These are phyloP conservation scores for Azemiops feae DNA, from an alignment of 2,113 vertebrate genomes.

Conservation along the genomic window DNA sequence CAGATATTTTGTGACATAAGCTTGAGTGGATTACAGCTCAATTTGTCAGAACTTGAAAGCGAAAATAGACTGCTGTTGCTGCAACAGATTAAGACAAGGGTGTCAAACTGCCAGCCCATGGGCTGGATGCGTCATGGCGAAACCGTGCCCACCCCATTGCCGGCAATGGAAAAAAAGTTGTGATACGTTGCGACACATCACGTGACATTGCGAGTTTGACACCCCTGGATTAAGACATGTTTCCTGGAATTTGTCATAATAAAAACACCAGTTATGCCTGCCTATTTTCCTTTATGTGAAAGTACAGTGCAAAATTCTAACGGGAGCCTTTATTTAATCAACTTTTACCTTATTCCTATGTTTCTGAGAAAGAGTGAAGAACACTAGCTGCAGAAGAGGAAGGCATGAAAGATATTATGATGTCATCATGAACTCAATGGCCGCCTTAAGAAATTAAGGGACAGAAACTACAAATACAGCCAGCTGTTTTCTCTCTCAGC, in stretches of 20 bases:
- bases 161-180: too few species aligned
- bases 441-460: neutral
- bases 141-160: too few species aligned
- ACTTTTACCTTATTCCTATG: neutral
- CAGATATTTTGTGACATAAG: neutral
- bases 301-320: neutral
- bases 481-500: neutral
- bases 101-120: too few species aligned
- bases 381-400: neutral
- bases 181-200: too few species aligned
- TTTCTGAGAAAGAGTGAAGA: neutral
- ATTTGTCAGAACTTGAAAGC: neutral
- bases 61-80: neutral
- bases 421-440: neutral
- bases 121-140: too few species aligned
- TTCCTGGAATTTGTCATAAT: neutral
- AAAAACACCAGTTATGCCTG: neutral
- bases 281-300: neutral
- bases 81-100: neutral
- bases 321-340: neutral
- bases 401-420: neutral
- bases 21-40: neutral
- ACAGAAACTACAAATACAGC: neutral
- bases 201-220: too few species aligned
- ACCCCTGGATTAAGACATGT: neutral